These are phyloP conservation scores for Chrysolina americana DNA, from an alignment of 2,888 invertebrate species.

Conservation along the genomic window DNA sequence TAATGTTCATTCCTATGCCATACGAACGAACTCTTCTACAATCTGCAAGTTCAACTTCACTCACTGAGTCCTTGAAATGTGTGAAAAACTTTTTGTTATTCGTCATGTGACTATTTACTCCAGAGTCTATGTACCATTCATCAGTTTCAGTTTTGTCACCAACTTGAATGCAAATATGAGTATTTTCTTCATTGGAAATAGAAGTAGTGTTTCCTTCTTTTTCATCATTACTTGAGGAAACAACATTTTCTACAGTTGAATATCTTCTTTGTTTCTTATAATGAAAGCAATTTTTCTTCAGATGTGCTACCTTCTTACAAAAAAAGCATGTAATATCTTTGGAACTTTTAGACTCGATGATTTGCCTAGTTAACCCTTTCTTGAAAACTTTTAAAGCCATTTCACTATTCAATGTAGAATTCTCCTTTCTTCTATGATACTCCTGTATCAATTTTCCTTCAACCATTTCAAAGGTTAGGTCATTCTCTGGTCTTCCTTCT, in stretches of 20 bases:
- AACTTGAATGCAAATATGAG: background rate
- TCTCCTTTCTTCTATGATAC: too few relatives aligned
- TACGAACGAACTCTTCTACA: conserved; percentile 2
- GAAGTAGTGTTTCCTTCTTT: background rate
- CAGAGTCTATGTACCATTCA: background rate
- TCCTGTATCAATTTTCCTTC: too few relatives aligned
- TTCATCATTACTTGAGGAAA: background rate
- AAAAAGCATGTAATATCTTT: background rate
- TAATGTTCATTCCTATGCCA: background rate
- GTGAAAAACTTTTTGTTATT: too few relatives aligned
- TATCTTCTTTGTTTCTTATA: too few relatives aligned
- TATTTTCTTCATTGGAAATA: background rate
- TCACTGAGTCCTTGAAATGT: too few relatives aligned
- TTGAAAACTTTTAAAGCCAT: too few relatives aligned
- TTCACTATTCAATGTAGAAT: too few relatives aligned
- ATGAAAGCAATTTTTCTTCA: too few relatives aligned
- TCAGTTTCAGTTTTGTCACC: background rate
- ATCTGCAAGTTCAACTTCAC: too few relatives aligned
- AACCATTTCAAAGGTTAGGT: conserved; percentile 23
- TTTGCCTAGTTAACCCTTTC: background rate
- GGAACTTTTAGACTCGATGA: background rate
- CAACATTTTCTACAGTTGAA: too few relatives aligned
- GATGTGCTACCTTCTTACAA: background rate
- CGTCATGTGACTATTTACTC: background rate
- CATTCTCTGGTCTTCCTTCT: too few relatives aligned